Base-by-base conservation (phyloP, 2,888 invertebrate genomes). In the Leistus spinibarbis region DNA sequence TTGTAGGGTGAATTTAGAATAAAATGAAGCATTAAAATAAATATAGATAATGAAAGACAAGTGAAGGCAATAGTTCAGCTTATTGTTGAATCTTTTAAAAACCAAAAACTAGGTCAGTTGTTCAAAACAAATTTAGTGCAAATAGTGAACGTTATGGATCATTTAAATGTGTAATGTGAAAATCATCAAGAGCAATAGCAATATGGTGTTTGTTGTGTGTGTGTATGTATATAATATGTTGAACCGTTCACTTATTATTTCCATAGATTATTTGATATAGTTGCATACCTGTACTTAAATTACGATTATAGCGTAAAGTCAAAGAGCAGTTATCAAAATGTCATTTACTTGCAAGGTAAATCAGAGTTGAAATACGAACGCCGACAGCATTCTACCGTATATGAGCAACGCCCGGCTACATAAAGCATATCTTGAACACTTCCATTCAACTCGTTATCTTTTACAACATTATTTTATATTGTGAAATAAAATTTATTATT, bases 291-390 rank as follows among this genome's bases (percentile, higher is more conserved):
- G 72, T 65, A 72, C 72, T 72, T 72, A 72, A 24, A 72, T 66
- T 66, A 72, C 65, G 72, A 72, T 72, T 72, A 72, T 65, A 69
- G 65, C 66, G 71, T 72, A 72, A 17, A 66, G 73, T 73, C 73
- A 62, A 67, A 73, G 67, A 73, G 73, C 73, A 67, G 73, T 73
- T 73, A 73, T 73, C 73, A 73, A 73, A 73, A 73, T 73, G 73
- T 73, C 73, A 73, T 73, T 73, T 73, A 73, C 60, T 67, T 64
- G 64, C 27, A 24, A 64, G 64, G 64, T 24, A 64, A 64, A 64
- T 64, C 64, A 23, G n/a, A 60, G n/a, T 60, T 60, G 60, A 60
- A 60, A 60, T 60, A 60, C 22, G 22, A 60, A 60, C 60, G 60
- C 60, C 60, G 22, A 22, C 60, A 60, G 60, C 60, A 13, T 19